Evolutionary conservation across 2,113 vertebrate species (phyloP).

Genomic region (Tretioscincus oriximinensis): DNA sequence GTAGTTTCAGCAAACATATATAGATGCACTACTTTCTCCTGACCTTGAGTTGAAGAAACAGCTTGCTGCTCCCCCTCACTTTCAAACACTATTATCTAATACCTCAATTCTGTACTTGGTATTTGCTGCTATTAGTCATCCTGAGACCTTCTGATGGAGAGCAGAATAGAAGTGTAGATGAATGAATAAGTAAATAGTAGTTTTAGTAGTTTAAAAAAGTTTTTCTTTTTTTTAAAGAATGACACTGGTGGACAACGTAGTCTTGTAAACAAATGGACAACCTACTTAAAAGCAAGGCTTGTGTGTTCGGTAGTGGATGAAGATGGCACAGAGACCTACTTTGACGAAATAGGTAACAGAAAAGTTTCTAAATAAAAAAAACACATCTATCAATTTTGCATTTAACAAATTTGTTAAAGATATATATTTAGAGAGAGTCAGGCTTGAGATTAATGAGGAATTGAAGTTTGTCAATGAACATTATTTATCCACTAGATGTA

Average conservation of each 20-base stretch:
- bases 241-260: constrained; percentile 96
- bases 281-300: constrained; percentile 93
- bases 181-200: too few relatives aligned
- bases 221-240: constrained; percentile 72
- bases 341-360: constrained; percentile 91
- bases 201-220: too few relatives aligned
- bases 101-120: too few relatives aligned
- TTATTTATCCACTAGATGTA: too few relatives aligned
- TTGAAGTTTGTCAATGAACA: background rate
- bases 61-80: too few relatives aligned
- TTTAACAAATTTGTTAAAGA: background rate
- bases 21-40: too few relatives aligned
- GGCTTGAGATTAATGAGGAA: background rate
- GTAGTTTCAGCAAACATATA: too few relatives aligned
- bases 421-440: background rate
- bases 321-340: constrained; percentile 93
- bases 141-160: too few relatives aligned
- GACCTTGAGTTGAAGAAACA: too few relatives aligned
- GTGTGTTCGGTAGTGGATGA: constrained; percentile 95
- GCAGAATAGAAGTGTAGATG: too few relatives aligned
- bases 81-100: too few relatives aligned
- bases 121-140: too few relatives aligned
- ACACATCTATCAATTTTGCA: background rate
- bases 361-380: background rate
- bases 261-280: constrained; percentile 98